Percentiles rank a stretch among this genome's conserved stretches.
These are phyloP conservation scores for Ruditapes philippinarum DNA, from an alignment of 1,140 invertebrate genomes.

Conservation along the genomic window DNA sequence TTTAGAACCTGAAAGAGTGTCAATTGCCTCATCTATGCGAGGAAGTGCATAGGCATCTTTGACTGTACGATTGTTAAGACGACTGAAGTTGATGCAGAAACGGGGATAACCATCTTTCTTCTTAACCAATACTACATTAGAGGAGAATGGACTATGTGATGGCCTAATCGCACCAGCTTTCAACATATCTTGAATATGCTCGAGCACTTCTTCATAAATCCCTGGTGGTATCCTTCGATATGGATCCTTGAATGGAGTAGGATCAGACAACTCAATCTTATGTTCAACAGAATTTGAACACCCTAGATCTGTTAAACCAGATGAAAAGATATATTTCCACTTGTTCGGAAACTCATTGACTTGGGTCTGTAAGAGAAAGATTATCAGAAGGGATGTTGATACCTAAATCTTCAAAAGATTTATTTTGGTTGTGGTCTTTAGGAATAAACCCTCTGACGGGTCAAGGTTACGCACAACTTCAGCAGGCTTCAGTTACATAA, in stretches of 20 bases:
- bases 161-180: too few relatives aligned
- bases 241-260: neutral
- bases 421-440: neutral
- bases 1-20: too few relatives aligned
- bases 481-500: neutral
- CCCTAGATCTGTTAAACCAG: constrained; percentile 1
- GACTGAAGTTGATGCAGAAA: neutral
- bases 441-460: neutral
- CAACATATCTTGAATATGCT: too few relatives aligned
- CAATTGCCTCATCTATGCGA: too few relatives aligned
- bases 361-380: neutral
- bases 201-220: too few relatives aligned
- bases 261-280: neutral
- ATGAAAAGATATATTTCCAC: neutral
- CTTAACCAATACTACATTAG: neutral
- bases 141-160: neutral
- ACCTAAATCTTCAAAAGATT: neutral
- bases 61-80: neutral
- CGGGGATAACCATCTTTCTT: neutral
- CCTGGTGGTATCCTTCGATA: neutral
- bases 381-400: neutral
- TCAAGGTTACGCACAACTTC: neutral
- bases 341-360: neutral
- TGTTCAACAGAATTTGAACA: neutral
- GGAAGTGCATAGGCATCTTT: neutral